A percentile compares a stretch with the other conserved stretches of the same genome.
Evolutionary conservation across 1,140 invertebrate species (phyloP).

Genomic region (Scaptodrosophila lebanonensis): DNA sequence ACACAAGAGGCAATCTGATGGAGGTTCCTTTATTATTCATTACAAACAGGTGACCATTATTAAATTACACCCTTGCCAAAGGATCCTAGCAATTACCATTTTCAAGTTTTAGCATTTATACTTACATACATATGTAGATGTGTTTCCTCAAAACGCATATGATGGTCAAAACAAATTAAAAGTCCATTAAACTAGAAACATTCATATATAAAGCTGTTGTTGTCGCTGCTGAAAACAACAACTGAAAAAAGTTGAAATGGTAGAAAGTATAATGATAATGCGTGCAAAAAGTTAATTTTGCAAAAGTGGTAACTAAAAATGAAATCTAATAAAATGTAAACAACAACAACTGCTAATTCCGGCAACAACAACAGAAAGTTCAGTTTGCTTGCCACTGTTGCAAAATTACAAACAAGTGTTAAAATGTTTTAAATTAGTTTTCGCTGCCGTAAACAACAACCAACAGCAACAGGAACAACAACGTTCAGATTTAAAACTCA

Average conservation of each 20-base stretch:
- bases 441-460: conserved; percentile 31
- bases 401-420: conserved; percentile 63
- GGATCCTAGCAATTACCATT: too few species aligned
- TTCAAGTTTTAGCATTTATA: too few species aligned
- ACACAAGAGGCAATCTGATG: too few species aligned
- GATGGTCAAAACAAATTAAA: conserved; percentile 75
- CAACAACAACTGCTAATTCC: conserved; percentile 39
- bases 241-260: conserved; percentile 13
- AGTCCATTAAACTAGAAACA: conserved; percentile 70
- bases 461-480: conserved; percentile 12
- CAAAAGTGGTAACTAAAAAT: conserved; percentile 38
- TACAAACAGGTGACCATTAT: too few species aligned
- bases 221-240: conserved; percentile 35
- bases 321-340: conserved; percentile 68
- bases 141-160: conserved; percentile 56
- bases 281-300: conserved; percentile 51
- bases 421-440: conserved; percentile 75
- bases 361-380: conserved; percentile 2
- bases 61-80: too few species aligned
- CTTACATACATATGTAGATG: too few species aligned
- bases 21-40: too few species aligned
- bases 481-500: conserved; percentile 38
- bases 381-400: conserved; percentile 3
- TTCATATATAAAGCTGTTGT: conserved; percentile 61
- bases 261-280: conserved; percentile 38